Evolutionary conservation across 1,140 invertebrate species (phyloP), one percentile per base, ranked within the genome.

Genomic region (Drosophila melanica): DNA sequence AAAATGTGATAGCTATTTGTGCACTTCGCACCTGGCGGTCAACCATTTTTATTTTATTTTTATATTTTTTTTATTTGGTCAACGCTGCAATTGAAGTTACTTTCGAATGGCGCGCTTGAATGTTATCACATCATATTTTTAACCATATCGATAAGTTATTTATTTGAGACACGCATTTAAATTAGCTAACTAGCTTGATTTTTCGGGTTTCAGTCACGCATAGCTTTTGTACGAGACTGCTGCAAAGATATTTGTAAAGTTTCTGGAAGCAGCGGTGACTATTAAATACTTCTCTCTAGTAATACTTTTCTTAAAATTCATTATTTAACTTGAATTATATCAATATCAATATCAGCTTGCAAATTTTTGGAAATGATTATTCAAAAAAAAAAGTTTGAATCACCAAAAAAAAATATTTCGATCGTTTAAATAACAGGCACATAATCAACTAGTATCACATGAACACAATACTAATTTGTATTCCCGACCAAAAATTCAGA

Each of bases 111-210:
- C 45, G 27, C 60, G 58, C 68, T 53, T 45, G 53, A 75, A 90
- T 90, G 90, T 90, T 90, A 90, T 90, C 87, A 90, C 87, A 90
- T 90, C 79, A 87, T 68, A 78, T 66, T 82, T 82, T 69, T 66
- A 64, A 68, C 79, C 82, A 82, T 74, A 82, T 72, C 18, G 62
- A 70, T 65, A 67, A 68, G 45, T 74, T 84, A 50, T 71, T 80
- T 45, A 53, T 59, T 72, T 77, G 42, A 70, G 64, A 48, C 20
- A 65, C 77, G 89, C 81, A 90, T 90, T 85, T 89, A 44, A 89
- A 90, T 90, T 54, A 87, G 71, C 16, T 14, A 12, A 14, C 14
- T 14, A 9, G 4, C 51, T 30, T 8, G 1, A 9, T 35, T 53
- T 53, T 53, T 53, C 33, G 58, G 42, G 59, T 86, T 86, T 78